Conservation (phyloP, 2,797 vertebrate species). For the Podarcis lilfordi region DNA sequence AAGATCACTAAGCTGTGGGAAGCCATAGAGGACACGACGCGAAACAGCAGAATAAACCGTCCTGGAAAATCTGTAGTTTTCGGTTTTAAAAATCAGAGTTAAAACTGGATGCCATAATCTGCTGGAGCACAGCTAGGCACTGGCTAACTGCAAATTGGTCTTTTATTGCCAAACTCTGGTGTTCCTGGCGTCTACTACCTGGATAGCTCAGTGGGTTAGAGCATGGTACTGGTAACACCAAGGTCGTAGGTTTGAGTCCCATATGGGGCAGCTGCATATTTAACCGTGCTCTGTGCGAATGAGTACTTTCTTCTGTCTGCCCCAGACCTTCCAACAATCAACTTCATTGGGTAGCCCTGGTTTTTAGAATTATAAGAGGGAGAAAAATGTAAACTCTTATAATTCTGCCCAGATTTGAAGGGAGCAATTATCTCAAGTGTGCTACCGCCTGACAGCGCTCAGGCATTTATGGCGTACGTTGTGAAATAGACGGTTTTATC, state of each 20-base stretch:
- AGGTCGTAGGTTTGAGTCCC: background rate
- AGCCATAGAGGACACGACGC: background rate
- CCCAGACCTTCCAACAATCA: too few relatives aligned
- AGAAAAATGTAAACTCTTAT: background rate
- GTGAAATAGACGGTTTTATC: background rate
- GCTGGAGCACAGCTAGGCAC: background rate
- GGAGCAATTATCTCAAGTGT: background rate
- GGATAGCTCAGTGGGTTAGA: too few relatives aligned
- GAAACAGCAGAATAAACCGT: background rate
- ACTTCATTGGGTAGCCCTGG: too few relatives aligned
- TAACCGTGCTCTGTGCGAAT: too few relatives aligned
- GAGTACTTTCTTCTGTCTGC: too few relatives aligned
- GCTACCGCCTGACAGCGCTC: background rate
- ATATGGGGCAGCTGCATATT: background rate
- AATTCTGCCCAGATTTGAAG: background rate
- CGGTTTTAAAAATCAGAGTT: background rate
- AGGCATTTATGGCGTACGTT: background rate
- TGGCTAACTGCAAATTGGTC: background rate
- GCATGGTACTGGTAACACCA: too few relatives aligned
- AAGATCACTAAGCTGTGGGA: background rate
- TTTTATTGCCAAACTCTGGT: background rate
- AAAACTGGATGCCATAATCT: background rate
- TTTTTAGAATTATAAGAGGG: background rate
- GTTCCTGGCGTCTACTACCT: too few relatives aligned
- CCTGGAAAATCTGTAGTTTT: background rate